phyloP scores from a whole-genome alignment of 1,140 invertebrate genomes.

The Proctacanthus coquilletti region DNA sequence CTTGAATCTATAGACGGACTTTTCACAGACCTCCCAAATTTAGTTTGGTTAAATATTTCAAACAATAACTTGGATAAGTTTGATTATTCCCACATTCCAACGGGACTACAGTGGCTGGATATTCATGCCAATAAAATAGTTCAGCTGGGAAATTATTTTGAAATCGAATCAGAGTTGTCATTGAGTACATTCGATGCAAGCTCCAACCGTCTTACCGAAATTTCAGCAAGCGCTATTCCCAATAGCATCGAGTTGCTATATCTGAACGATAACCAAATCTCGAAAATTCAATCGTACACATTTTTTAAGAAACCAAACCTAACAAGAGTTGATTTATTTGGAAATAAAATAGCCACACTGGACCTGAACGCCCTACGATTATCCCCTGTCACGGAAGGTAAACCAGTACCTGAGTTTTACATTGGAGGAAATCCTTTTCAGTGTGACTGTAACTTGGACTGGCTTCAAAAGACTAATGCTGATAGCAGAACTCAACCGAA shows the following conservation, averaged over 20 bases:
- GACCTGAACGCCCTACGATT: conserved; percentile 75
- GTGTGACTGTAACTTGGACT: conserved; percentile 61
- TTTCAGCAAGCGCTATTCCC: conserved; percentile 69
- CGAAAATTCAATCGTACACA: conserved; percentile 78
- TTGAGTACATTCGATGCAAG: conserved; percentile 75
- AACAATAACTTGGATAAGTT: conserved; percentile 80
- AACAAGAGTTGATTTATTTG: conserved; percentile 68
- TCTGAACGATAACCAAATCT: conserved; percentile 73
- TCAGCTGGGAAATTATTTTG: conserved; percentile 79
- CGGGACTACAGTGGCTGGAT: conserved; percentile 76
- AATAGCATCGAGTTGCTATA: conserved; percentile 73
- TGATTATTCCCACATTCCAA: conserved; percentile 82
- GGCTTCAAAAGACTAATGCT: conserved; percentile 65
- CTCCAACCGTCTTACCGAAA: conserved; percentile 69
- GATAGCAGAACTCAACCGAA: conserved; percentile 69
- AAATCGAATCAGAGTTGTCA: conserved; percentile 67
- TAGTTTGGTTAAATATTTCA: conserved; percentile 84
- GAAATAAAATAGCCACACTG: conserved; percentile 68
- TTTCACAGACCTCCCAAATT: conserved; percentile 69
- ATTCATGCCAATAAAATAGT: conserved; percentile 75
- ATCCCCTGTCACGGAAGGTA: conserved; percentile 57
- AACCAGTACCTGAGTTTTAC: conserved; percentile 75
- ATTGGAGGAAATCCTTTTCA: conserved; percentile 80
- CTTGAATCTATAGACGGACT: conserved; percentile 69
- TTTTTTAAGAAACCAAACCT: conserved; percentile 86